Base-by-base conservation (phyloP, 2,888 invertebrate species). In the Habrosyne pyritoides region DNA sequence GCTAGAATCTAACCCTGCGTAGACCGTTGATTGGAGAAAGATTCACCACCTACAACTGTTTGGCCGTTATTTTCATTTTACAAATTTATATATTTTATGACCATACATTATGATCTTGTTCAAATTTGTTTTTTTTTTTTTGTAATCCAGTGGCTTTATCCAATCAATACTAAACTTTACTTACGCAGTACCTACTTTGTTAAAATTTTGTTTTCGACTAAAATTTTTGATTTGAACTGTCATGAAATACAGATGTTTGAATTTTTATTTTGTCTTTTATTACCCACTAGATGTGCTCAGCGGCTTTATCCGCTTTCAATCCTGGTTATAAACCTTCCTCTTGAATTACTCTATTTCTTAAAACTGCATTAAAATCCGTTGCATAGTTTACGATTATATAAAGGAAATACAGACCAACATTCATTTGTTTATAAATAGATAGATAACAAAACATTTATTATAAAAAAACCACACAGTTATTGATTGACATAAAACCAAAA, bases 201-300 rank as follows among this genome's bases (percentile, higher is more conserved):
- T 91, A 87, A 86, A 87, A 87, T 79, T 80, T 89, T 88, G 87
- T 89, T 91, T 88, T 89, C 86, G 86, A 91, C 90, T 86, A 84
- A 88, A 42, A 89, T 89, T 84, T 84, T 86, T 90, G 83, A 89
- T 89, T 89, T 87, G 78, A 86, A 88, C 75, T 87, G 80, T 89
- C 84, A 86, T 88, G 83, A 88, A 91, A 84, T 91, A 91, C 89
- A 91, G 84, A 91, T 89, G 89, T 91, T 91, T 91, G 90, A 89
- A 89, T 88, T 89, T 89, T 83, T 80, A 76, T 66, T 67, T 67
- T 71, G 66, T 69, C 59, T 72, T 78, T 33, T n/a, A n/a, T n/a
- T n/a, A n/a, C n/a, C n/a, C n/a, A n/a, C n/a, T n/a, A n/a, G n/a
- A n/a, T n/a, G n/a, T n/a, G n/a, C n/a, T n/a, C n/a, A n/a, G n/a